Conservation (phyloP, 2,113 vertebrate species). For the Baryphthengus martii region DNA sequence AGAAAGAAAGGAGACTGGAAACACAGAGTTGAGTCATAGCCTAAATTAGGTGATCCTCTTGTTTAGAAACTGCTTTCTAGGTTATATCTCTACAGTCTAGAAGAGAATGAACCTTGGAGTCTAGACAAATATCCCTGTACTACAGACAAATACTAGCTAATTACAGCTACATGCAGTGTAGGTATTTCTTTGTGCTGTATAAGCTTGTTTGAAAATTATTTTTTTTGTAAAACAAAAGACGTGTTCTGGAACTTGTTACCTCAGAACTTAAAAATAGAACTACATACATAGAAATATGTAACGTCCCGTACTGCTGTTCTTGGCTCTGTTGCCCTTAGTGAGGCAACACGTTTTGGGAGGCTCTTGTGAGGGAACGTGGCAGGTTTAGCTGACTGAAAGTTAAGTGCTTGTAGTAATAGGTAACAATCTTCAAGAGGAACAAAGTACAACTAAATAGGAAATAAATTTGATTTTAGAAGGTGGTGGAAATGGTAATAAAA, state of each 20-base stretch:
- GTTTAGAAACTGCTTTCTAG: neutral
- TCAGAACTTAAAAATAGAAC: neutral
- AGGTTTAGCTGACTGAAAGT: neutral
- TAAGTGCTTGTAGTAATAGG: neutral
- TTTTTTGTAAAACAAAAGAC: neutral
- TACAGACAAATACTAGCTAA: neutral
- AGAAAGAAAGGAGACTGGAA: neutral
- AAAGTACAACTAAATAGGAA: neutral
- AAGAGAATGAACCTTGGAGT: neutral
- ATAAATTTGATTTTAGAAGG: neutral
- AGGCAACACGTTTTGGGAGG: fast-evolving
- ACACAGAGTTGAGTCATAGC: neutral
- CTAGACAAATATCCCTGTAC: neutral
- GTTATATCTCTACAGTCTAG: neutral
- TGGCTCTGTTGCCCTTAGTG: neutral
- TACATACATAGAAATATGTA: neutral
- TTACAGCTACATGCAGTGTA: neutral
- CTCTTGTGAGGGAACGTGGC: neutral
- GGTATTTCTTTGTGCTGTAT: neutral
- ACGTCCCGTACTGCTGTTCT: neutral
- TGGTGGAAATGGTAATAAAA: neutral
- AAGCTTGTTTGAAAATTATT: neutral
- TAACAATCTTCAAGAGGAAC: neutral
- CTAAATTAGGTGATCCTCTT: neutral
- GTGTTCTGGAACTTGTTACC: neutral